A percentile compares a stretch with the other conserved stretches of the same genome.
These are phyloP conservation scores for Buphagus erythrorhynchus DNA, from an alignment of 2,797 vertebrate species.

Conservation along the genomic window DNA sequence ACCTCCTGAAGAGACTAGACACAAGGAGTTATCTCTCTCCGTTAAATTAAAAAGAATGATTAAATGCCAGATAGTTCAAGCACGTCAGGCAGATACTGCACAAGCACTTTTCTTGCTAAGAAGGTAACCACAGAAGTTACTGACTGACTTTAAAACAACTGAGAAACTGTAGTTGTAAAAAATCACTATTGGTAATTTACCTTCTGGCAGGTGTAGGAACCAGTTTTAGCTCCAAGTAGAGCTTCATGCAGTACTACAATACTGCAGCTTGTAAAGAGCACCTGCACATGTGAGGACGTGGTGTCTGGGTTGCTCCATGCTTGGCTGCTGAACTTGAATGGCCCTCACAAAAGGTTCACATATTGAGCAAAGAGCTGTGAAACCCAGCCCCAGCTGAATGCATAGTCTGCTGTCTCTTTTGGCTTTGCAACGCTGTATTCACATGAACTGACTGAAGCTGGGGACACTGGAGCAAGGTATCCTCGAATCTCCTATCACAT, in stretches of 20 bases:
- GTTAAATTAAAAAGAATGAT: conserved; percentile 15
- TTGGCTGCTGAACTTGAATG: conserved; percentile 2
- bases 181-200: conserved; percentile 17
- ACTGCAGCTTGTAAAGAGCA: background rate
- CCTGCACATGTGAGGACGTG: background rate
- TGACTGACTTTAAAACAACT: background rate
- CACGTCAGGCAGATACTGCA: background rate
- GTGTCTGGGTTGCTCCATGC: background rate
- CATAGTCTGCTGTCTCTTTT: background rate
- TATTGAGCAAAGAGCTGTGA: background rate
- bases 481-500: background rate
- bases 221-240: background rate
- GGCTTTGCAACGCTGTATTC: background rate
- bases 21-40: background rate
- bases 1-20: conserved; percentile 17
- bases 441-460: background rate
- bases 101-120: background rate
- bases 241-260: background rate
- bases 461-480: background rate
- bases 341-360: background rate
- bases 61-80: background rate
- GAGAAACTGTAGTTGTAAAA: conserved; percentile 15
- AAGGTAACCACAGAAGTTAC: background rate
- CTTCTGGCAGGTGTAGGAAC: conserved; percentile 26
- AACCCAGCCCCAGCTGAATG: background rate